Base-by-base conservation (phyloP, 2,888 invertebrate genomes). In the Cephus spinipes region DNA sequence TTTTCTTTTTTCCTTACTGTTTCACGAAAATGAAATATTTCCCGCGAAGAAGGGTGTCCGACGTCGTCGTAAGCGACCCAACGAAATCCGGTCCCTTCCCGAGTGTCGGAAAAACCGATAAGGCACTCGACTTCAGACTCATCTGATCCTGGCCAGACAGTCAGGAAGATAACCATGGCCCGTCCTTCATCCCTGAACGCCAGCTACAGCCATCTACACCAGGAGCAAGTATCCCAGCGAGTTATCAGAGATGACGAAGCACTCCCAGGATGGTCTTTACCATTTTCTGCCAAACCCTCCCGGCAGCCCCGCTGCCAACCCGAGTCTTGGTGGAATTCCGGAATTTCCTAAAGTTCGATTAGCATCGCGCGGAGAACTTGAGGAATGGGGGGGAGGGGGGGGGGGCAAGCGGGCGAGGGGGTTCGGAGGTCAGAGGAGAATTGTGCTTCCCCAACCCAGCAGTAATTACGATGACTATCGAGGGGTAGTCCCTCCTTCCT, bases 161-260 rank as follows among this genome's bases (percentile, higher is more conserved):
- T 77, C 77, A 73, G 68, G 73, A 75, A 82, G 82, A 82, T 82
- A 82, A 82, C 78, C 77, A 75, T 69, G 69, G 73, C 75, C 23
- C 23, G 55, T 55, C 55, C 55, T 23, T 55, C 55, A 55, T 55
- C 23, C 55, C 23, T 23, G 55, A 55, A 55, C 55, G 55, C 55
- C 55, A 55, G 9, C 55, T 55, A 55, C 55, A 55, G 55, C 55
- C 55, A 55, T 55, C 55, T 55, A 55, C 55, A 55, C 23, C 55
- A 55, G 9, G 23, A 55, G 55, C 9, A 55, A 74, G 85, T 81
- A 84, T 55, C 85, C 86, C 77, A 79, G 85, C 84, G 88, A 89
- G 85, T 89, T 90, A 90, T 90, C 89, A 88, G 88, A 89, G 86
- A 90, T 90, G 90, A 90, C 88, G 86, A 88, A 90, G 87, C 86